A percentile compares a stretch with the other conserved stretches of the same genome.
Conservation (phyloP, 2,888 invertebrate genomes). For the Aplocera efformata region DNA sequence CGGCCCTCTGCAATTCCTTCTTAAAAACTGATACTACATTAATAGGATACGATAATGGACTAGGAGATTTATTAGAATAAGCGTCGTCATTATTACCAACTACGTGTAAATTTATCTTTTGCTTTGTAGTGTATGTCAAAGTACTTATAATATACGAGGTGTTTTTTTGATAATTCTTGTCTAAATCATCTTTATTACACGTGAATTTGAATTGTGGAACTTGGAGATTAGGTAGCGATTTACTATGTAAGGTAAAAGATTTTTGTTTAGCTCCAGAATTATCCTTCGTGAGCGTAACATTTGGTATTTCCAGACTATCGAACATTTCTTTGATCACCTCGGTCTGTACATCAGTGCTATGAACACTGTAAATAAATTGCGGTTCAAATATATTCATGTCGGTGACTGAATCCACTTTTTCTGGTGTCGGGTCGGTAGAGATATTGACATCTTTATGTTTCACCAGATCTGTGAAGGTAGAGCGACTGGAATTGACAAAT, state of each 20-base stretch:
- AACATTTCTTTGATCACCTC: constrained; percentile 43
- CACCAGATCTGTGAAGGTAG: constrained; percentile 34
- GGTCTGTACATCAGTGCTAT: constrained; percentile 37
- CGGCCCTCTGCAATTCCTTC: constrained; percentile 45
- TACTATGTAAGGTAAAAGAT: constrained; percentile 37
- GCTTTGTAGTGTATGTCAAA: constrained; percentile 63
- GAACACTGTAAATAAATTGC: constrained; percentile 32
- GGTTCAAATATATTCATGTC: constrained; percentile 40
- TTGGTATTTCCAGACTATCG: constrained; percentile 69
- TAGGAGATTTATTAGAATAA: constrained; percentile 42
- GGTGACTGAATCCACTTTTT: constrained; percentile 40
- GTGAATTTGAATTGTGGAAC: constrained; percentile 38
- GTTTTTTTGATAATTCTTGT: constrained; percentile 41
- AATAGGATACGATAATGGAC: constrained; percentile 57
- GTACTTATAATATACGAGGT: constrained; percentile 62
- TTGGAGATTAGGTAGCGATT: constrained; percentile 49
- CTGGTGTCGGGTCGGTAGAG: constrained; percentile 41
- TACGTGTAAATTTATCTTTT: constrained; percentile 66
- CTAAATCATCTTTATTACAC: constrained; percentile 35
- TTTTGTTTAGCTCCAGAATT: constrained; percentile 50
- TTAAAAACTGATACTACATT: constrained; percentile 65
- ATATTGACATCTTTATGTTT: constrained; percentile 39
- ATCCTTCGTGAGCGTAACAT: constrained; percentile 61
- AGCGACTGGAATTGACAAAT: constrained; percentile 28
- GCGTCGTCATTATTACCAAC: constrained; percentile 48